Base-by-base conservation (phyloP, 2,888 invertebrate genomes). In the Stenchaetothrips biformis region DNA sequence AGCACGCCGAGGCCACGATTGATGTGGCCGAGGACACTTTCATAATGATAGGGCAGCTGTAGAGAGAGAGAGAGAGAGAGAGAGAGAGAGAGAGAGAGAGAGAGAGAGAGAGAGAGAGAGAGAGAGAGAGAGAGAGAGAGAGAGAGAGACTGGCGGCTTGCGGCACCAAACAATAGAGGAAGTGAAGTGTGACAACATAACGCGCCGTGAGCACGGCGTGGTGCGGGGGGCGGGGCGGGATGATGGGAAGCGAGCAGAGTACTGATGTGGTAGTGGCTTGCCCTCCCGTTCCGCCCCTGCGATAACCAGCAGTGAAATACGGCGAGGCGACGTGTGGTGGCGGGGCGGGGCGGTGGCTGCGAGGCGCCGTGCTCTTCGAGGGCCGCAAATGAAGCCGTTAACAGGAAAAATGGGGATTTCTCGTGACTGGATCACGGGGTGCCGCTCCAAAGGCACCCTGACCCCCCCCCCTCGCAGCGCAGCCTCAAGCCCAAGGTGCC, bases 341-440 rank as follows among this genome's bases (percentile, higher is more conserved):
- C 21, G 67, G 1, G 67, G 67, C 67, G 67, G 37, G 37, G 67
- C 67, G 67, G 37, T 1, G 37, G 2, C 37, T 1, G 7, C 9
- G 67, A 8, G 67, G 37, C 37, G 37, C 37, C 37, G 37, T 37
- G 37, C 53, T 13, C 67, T 25, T 74, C 67, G 18, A 74, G 25
- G 67, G 67, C 67, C 67, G 67, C 67, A 74, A 74, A 74, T 74
- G 67, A 74, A 74, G 67, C 67, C 67, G 67, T 74, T 74, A 74
- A 74, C 67, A 25, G 67, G 67, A 74, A 74, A 74, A 74, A 74
- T 74, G 67, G 67, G 67, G 67, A 74, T 74, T 74, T 21, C 25
- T 25, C 67, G 67, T 74, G 67, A 74, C 67, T 74, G 67, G 67
- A 74, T 74, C 67, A 74, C 67, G 7, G 67, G 67, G 59, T 59